Evolutionary conservation across 2,113 vertebrate genomes (phyloP), one percentile per base, ranked within the genome.

Genomic region (Lynx canadensis): DNA sequence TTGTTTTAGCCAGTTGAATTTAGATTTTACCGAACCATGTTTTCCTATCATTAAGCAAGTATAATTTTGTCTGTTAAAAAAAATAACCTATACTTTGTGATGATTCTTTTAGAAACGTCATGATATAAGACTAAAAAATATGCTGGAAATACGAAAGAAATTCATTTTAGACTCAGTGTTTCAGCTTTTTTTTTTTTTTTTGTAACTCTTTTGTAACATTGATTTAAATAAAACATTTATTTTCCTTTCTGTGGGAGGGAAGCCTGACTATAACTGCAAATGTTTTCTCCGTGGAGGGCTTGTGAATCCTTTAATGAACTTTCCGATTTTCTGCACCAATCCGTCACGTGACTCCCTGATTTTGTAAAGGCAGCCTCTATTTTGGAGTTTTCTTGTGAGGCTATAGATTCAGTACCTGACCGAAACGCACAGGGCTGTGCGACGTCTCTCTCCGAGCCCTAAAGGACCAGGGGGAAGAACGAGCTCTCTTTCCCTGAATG

Each of bases 201-300:
- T 8, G 76, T 55, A 14, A 82, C 36, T 83, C 36, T 80, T 82
- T 74, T 4, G 82, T 87, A 94, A 90, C 41, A 86, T 19, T 82
- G 73, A 63, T 89, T 97, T 91, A 96, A 95, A 97, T 84, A 83
- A 95, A 96, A 66, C 31, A 29, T 68, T 92, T 90, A 69, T 89
- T 93, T 96, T 94, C 66, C 65, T 73, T 81, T 88, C 27, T 94
- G 83, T 94, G 48, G 31, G 45, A 96, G 15, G 25, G 21, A 23
- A 83, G 5, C 63, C 73, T 97, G 60, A 79, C 23, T 85, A 78
- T 52, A 63, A 81, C 63, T 93, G 57, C 25, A 84, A 92, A 94
- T 69, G 9, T 83, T 95, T 94, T 85, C 82, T 96, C 88, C 68
- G 50, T 91, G 68, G 41, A 89, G 50, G 48, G 5, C 85, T 76